Percentiles rank a stretch among this genome's conserved stretches.
These are phyloP conservation scores for Tapera naevia DNA, from an alignment of 2,797 vertebrate species.

Conservation along the genomic window DNA sequence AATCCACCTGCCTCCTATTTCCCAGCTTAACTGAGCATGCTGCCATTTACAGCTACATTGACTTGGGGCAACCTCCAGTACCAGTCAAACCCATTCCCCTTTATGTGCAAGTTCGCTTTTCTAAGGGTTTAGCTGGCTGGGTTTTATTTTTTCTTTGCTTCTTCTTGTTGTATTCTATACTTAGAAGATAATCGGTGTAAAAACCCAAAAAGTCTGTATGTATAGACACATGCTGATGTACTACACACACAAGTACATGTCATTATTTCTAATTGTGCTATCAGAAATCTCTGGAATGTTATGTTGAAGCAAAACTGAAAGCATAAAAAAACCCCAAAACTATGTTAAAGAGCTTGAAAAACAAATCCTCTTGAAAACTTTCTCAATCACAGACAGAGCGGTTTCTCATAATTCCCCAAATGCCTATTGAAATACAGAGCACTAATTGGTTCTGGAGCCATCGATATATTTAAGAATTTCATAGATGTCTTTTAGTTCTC, in stretches of 20 bases:
- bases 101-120: not conserved
- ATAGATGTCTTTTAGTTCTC: not conserved
- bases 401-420: constrained; percentile 19
- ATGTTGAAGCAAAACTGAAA: not conserved
- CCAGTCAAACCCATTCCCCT: not conserved
- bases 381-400: not conserved
- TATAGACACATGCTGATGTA: not conserved
- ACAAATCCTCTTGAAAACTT: constrained; percentile 9
- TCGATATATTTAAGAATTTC: constrained; percentile 13
- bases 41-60: not conserved
- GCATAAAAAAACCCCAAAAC: not conserved
- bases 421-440: not conserved
- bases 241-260: not conserved
- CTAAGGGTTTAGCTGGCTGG: not conserved
- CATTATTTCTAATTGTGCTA: not conserved
- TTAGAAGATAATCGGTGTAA: not conserved
- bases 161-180: not conserved
- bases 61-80: not conserved
- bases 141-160: not conserved
- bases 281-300: not conserved
- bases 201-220: not conserved
- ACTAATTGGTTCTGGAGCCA: constrained; percentile 39
- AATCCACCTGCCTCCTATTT: not conserved
- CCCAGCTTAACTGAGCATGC: not conserved
- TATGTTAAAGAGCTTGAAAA: not conserved